Base-by-base conservation (phyloP, 2,888 invertebrate species). In the Eristalis tenax region DNA sequence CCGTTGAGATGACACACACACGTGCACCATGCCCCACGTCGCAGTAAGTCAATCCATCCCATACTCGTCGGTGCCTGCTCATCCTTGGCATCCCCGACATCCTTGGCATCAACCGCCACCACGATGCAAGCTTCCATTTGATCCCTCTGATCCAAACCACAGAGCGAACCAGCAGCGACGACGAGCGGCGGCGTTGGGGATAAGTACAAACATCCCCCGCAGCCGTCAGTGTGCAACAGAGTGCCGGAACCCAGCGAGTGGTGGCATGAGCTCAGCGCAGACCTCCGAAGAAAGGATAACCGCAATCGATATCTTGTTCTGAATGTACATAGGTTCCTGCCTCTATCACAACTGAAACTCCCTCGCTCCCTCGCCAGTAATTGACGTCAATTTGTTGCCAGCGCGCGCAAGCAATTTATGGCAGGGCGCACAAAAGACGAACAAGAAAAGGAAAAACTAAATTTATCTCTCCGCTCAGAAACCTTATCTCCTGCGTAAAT, bases 271-370 rank as follows among this genome's bases (percentile, higher is more conserved):
- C 13, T 38, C 38, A 13, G 38, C 13, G 38, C 11, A 13, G 38
- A 79, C 61, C 32, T 3, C 3, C 28, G 32, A 68, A 64, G 66
- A 75, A 70, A 23, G 70, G 56, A 71, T 61, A 78, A 86, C 83
- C 78, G 71, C 86, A 86, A 83, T 86, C 86, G 83, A 86, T 86
- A 82, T 83, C 57, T 74, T 70, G 64, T 61, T 80, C 26, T 80
- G 57, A 56, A 71, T 32, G 50, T 50, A 50, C 50, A 70, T 38
- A n/a, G 59, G 50, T 77, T 59, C 69, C 57, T 5, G 18, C 38
- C 22, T n/a, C 43, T 15, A 43, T n/a, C 43, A n/a, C 43, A n/a
- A 6, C 43, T 5, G 18, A n/a, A 8, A 50, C 50, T 82, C 68
- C 38, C 43, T 65, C 59, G 69, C 32, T 32, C 28, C 11, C 18